These are phyloP conservation scores for Phylloscopus collybita DNA, from an alignment of 2,797 vertebrate species.

Conservation along the genomic window DNA sequence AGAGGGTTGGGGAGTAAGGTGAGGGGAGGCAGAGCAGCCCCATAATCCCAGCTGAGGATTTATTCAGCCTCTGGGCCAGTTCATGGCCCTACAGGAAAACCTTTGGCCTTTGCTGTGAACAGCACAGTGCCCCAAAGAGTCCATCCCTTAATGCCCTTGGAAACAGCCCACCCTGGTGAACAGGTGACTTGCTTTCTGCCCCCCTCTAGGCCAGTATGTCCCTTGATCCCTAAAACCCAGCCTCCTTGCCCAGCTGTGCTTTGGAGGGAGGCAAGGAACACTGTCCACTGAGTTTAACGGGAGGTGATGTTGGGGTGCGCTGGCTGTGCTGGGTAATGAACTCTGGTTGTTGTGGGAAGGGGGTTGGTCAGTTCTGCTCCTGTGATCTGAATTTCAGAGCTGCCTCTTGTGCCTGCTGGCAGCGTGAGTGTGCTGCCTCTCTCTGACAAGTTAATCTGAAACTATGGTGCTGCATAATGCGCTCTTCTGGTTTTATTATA, in stretches of 20 bases:
- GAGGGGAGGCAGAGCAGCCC: neutral
- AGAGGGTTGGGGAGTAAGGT: neutral
- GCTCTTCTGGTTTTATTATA: neutral
- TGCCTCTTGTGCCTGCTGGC: neutral
- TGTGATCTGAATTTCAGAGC: neutral
- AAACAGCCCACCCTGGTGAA: neutral
- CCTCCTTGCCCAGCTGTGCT: neutral
- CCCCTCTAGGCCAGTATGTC: neutral
- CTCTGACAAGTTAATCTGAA: neutral
- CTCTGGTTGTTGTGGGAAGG: neutral
- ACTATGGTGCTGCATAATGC: neutral
- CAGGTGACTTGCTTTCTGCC: neutral
- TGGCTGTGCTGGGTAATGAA: neutral
- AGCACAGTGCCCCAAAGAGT: neutral
- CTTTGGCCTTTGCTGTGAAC: neutral
- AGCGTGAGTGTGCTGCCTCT: neutral
- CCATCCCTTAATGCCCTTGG: neutral
- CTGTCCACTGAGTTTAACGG: neutral
- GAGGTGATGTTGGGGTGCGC: fast-evolving
- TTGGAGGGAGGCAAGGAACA: neutral
- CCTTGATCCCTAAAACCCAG: neutral
- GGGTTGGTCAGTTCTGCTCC: neutral
- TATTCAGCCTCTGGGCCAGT: neutral
- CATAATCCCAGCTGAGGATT: neutral
- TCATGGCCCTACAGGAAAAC: neutral